These are phyloP conservation scores for Gracilinanus agilis DNA, from an alignment of 2,113 vertebrate genomes.

Conservation along the genomic window DNA sequence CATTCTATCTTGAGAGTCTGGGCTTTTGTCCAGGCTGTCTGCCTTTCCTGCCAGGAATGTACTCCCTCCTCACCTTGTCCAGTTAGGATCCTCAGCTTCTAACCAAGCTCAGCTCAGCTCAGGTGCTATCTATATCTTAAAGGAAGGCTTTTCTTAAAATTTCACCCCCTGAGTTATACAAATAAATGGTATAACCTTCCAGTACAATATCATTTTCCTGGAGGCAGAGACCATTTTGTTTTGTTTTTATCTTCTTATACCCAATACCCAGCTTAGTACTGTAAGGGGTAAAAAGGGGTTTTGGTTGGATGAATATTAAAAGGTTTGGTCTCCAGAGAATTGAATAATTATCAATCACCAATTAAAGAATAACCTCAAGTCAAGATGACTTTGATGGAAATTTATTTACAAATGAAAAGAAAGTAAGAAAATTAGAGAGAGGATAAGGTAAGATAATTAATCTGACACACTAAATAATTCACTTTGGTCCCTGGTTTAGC, in stretches of 20 bases:
- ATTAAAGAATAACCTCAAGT: no score
- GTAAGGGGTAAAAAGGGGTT: no score
- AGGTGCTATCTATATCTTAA: background rate
- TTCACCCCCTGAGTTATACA: background rate
- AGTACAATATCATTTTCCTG: background rate
- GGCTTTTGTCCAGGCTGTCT: background rate
- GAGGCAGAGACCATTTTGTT: background rate
- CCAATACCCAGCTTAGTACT: background rate
- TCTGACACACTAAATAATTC: no score
- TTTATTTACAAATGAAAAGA: no score
- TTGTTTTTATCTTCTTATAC: background rate
- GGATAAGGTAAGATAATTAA: no score
- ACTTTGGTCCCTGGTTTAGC: no score
- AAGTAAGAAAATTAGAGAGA: no score
- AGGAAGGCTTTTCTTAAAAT: background rate
- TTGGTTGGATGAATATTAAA: no score
- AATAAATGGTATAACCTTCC: background rate
- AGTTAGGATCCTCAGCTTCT: background rate
- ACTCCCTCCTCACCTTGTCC: background rate
- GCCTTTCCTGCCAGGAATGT: background rate
- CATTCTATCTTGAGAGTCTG: background rate
- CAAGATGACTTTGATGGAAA: no score
- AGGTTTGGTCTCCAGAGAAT: no score
- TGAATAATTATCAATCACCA: no score
- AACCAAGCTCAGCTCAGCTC: background rate